Conservation (phyloP, 2,113 vertebrate genomes). For the Bambusicola thoracicus region DNA sequence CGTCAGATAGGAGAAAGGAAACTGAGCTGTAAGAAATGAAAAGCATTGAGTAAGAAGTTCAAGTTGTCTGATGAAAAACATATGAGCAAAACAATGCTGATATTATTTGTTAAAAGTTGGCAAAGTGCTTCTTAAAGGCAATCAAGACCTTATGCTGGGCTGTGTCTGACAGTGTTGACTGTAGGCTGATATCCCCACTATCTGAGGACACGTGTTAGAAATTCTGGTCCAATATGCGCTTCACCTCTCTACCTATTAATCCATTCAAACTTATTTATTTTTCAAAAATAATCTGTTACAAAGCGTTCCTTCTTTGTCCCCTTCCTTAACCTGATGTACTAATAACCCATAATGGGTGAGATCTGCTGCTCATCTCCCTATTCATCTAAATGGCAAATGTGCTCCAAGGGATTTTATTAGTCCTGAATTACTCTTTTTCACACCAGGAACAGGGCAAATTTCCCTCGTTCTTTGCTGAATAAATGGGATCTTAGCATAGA, state of each 20-base stretch:
- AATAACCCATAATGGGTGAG: not conserved
- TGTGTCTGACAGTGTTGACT: not conserved
- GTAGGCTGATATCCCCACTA: not conserved
- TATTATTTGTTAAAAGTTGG: not conserved
- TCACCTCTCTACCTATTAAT: not conserved
- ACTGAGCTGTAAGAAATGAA: not conserved
- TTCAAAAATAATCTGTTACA: not conserved
- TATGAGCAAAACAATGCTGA: not conserved
- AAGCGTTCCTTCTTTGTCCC: not conserved
- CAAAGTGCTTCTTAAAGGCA: not conserved
- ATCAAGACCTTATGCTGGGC: not conserved
- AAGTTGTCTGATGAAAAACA: not conserved
- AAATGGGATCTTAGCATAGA: not conserved
- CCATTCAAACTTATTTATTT: not conserved
- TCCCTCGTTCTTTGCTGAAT: not conserved
- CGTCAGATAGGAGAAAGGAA: not conserved
- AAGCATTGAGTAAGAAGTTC: not conserved
- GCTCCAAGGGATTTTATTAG: not conserved
- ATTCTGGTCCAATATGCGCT: not conserved
- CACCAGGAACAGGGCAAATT: not conserved
- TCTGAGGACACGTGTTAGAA: not conserved
- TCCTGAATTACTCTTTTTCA: not conserved
- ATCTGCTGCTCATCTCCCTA: fast-evolving
- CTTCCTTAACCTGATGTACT: not conserved
- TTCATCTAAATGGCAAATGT: not conserved